A percentile compares a stretch with the other conserved stretches of the same genome.
Evolutionary conservation across 2,113 vertebrate genomes (phyloP).

Genomic region (Corydoras sp.): DNA sequence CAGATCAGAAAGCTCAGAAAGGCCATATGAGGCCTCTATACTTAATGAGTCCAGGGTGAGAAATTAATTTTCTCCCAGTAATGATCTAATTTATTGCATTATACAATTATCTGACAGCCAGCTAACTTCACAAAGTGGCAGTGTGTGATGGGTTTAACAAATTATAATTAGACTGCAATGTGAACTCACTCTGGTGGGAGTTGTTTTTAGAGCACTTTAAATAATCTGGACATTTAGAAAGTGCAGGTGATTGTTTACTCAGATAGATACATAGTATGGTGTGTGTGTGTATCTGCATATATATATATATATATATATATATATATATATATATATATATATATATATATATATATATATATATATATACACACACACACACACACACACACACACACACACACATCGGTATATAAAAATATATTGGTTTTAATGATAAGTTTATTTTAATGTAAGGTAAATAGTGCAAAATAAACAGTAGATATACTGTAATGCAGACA

Average conservation of each 20-base stretch:
- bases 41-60: slow-evolving; percentile 30
- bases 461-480: no score
- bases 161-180: slow-evolving; percentile 31
- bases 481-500: no score
- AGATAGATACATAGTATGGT: neutral
- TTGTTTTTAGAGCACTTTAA: slow-evolving; percentile 15
- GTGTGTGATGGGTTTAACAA: slow-evolving; percentile 37
- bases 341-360: neutral
- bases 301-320: neutral
- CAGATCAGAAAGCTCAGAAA: slow-evolving; percentile 31
- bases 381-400: no score
- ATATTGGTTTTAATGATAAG: no score
- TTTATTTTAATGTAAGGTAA: no score
- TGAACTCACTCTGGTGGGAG: slow-evolving; percentile 21
- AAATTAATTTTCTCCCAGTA: slow-evolving; percentile 42
- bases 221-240: slow-evolving; percentile 5
- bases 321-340: neutral
- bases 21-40: slow-evolving; percentile 29
- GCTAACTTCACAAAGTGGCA: slow-evolving; percentile 39
- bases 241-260: neutral
- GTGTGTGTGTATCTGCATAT: neutral
- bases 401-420: no score
- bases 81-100: slow-evolving; percentile 45
- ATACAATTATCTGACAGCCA: slow-evolving; percentile 42
- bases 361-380: no score